Evolutionary conservation across 1,140 invertebrate species (phyloP), one percentile per base, ranked within the genome.

Genomic region (Zaprionus kolodkinae): DNA sequence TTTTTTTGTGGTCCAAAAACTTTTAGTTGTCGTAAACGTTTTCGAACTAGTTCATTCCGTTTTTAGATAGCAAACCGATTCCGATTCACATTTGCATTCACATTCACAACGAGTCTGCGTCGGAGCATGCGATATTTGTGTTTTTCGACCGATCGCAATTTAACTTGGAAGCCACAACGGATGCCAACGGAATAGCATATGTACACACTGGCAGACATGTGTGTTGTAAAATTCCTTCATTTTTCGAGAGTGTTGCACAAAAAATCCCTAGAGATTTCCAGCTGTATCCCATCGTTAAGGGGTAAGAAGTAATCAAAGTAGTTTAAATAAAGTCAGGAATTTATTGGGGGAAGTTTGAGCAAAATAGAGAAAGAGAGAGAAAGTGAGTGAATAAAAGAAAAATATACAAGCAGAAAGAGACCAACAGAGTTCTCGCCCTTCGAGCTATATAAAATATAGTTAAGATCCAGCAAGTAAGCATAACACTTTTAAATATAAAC

Each of bases 11-110:
- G 33, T 13, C 52, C 57, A 50, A 35, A 63, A 70, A 74, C 59
- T 70, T 74, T 59, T 70, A 63, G 54, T 27, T 74, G 59, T 63
- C 66, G 40, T 74, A 63, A 70, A 74, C 66, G 72, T 27, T 74
- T 74, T 63, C 33, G 9, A 69, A 33, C 59, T 52, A 17, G 40
- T 35, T 67, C 30, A 40, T 74, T 62, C 57, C 40, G 40, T 63
- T 74, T 74, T 70, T 43, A 33, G 66, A 50, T 35, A 50, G 50
- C 25, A 12, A 15, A 15, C 17, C 43, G 45, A 21, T 62, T 70
- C 27, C 38, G 45, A 21, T 62, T 70, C 48, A 6, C 36, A 55
- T 33, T 52, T 15, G 48, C 15, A 33, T 59, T 21, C 33, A 5
- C n/a, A 55, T 60, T 52, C 27, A 11, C 33, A 52, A 15, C 25